Conservation (phyloP, 1,140 invertebrate genomes). For the Wiebesia pumilae region DNA sequence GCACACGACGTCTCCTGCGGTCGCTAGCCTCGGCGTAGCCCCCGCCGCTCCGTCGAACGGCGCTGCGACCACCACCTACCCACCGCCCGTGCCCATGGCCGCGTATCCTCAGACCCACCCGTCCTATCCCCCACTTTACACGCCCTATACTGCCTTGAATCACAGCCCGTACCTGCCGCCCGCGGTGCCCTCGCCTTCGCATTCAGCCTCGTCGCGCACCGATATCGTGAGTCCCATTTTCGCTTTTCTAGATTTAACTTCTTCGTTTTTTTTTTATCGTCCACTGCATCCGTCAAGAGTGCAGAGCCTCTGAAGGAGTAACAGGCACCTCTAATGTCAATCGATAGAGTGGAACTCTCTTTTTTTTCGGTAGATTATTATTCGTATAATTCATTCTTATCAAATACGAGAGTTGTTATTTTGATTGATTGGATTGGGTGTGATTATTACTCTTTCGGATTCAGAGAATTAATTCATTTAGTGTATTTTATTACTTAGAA, state of each 20-base stretch:
- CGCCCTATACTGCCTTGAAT: constrained; percentile 82
- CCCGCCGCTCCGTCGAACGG: constrained; percentile 76
- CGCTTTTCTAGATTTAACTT: not conserved
- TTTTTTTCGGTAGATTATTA: no score
- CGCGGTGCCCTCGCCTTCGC: constrained; percentile 78
- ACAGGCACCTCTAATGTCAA: no score
- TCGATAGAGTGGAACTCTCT: no score
- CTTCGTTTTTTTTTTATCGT: not conserved
- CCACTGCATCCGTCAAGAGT: no score
- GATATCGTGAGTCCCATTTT: constrained; percentile 75
- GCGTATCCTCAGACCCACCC: constrained; percentile 79
- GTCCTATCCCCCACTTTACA: constrained; percentile 82
- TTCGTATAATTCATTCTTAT: no score
- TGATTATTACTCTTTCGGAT: not conserved
- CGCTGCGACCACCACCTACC: constrained; percentile 72
- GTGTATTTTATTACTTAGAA: not conserved
- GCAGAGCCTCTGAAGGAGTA: no score
- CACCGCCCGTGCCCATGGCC: constrained; percentile 74
- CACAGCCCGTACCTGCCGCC: constrained; percentile 80
- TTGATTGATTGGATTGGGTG: no score
- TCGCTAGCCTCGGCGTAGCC: constrained; percentile 75
- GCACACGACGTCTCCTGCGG: constrained; percentile 76
- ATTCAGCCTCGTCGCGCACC: constrained; percentile 78
- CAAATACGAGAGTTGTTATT: no score
- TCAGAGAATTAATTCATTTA: not conserved